Percentiles rank a stretch among this genome's conserved stretches.
phyloP scores from a whole-genome alignment of 2,113 vertebrate genomes.

The Gallinago paraguaiae region DNA sequence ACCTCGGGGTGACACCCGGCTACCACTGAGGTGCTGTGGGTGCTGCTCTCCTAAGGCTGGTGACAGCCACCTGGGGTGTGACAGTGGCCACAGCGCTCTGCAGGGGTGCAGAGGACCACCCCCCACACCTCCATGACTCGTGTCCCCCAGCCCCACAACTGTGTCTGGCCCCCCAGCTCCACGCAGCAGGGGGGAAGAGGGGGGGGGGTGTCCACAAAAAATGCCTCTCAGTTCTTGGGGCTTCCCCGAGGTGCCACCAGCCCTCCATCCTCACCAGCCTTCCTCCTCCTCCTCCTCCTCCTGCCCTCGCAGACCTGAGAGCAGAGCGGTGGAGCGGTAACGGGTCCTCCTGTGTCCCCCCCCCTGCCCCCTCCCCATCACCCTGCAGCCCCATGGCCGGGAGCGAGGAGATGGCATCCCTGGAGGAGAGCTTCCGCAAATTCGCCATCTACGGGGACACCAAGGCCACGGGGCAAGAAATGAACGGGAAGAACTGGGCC shows the following conservation, averaged over 20 bases:
- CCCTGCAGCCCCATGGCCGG: conserved; percentile 81
- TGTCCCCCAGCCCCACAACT: no score
- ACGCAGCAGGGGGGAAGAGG: no score
- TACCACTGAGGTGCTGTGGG: fast-evolving
- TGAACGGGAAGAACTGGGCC: conserved; percentile 97
- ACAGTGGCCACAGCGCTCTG: neutral
- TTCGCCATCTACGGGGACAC: conserved; percentile 93
- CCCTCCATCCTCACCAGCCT: neutral
- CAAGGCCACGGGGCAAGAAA: conserved; percentile 88
- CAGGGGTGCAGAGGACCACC: neutral
- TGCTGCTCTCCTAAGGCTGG: no score
- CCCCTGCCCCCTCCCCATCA: no score
- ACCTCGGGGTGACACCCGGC: fast-evolving
- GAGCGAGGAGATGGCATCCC: conserved; percentile 76
- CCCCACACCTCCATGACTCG: no score
- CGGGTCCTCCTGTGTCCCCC: neutral
- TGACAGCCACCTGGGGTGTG: neutral
- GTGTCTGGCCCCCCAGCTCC: neutral
- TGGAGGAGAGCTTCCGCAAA: conserved; percentile 87
- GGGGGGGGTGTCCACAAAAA: no score
- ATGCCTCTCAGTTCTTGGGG: neutral
- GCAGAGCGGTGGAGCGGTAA: neutral
- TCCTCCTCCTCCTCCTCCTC: neutral
- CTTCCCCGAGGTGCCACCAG: neutral
- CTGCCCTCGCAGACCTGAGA: neutral